Evolutionary conservation across 2,888 invertebrate genomes (phyloP).

Genomic region (Automeris io): DNA sequence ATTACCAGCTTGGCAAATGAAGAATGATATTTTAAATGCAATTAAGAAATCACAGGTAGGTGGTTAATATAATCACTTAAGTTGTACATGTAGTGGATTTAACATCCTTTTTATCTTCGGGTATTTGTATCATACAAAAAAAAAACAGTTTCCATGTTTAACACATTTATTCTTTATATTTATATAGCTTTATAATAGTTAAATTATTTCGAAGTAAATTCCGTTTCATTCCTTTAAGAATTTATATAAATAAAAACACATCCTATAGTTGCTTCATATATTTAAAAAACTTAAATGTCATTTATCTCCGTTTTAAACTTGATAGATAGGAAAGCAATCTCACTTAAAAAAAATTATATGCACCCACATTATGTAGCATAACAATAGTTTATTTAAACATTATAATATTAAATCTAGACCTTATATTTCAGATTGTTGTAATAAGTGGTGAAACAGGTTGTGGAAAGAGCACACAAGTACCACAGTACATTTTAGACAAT

Average conservation of each 20-base stretch:
- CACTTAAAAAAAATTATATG: too few species aligned
- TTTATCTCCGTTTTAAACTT: too few species aligned
- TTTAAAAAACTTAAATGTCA: too few species aligned
- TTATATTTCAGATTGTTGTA: conserved; percentile 74
- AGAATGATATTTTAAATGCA: conserved; percentile 80
- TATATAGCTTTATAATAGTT: too few species aligned
- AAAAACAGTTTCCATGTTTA: too few species aligned
- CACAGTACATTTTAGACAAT: conserved; percentile 94
- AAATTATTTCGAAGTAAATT: too few species aligned
- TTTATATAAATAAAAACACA: too few species aligned
- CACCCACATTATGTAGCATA: neutral
- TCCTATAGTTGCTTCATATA: too few species aligned
- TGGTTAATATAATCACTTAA: neutral
- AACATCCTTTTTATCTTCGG: neutral
- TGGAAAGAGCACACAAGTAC: conserved; percentile 93
- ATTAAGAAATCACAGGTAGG: conserved; percentile 78
- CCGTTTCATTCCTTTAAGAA: too few species aligned
- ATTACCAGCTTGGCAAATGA: conserved; percentile 85
- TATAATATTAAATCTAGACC: conserved; percentile 4
- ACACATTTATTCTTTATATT: too few species aligned
- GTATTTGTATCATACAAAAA: too few species aligned
- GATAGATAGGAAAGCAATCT: too few species aligned
- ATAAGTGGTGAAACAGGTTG: conserved; percentile 92
- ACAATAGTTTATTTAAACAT: neutral
- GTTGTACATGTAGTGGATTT: neutral